Base-by-base conservation (phyloP, 2,797 vertebrate genomes). In the Antennarius maculatus region DNA sequence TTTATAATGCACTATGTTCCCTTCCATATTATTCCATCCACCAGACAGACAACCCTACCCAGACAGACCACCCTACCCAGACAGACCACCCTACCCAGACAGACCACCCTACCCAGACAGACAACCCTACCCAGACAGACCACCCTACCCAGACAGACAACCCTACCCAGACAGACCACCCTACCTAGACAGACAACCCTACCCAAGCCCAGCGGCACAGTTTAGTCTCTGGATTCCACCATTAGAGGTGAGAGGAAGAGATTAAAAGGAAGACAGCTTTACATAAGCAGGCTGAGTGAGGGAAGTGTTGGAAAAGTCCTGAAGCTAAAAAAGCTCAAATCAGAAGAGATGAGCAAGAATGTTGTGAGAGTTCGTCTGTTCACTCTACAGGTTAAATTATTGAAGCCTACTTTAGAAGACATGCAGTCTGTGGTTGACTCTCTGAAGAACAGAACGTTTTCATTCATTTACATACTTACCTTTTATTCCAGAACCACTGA, bases 381-480 rank as follows among this genome's bases (percentile, higher is more conserved):
- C 50, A 27, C 53, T 60, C 42, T 55, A 4, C 16, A 28, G 50
- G 56, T 50, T 74, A 41, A 76, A 74, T 84, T 61, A 74, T 69
- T 81, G 61, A 77, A 79, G 71, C 17, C 62, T 68, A 50, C 59
- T 70, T 67, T 45, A 67, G 53, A 70, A 77, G 74, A 74, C 74
- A 80, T 41, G 57, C 2, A 62, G 42, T 76, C 46, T 42, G 61
- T 68, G 17, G 62, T 70, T 71, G 69, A 53, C 42, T 71, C 66
- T 62, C 57, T 69, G 58, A 65, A 64, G 46, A 39, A 46, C 59
- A 57, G 49, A 66, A 61, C 69, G 58, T 54, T 18, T 51, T 61
- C 49, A 75, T 71, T 75, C 48, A 69, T 75, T 71, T 72, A 71
- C 55, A 62, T 51, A 29, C 48, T 68, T 78, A 34, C 29, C 17